Percentiles rank a stretch among this genome's conserved stretches.
Evolutionary conservation across 2,888 invertebrate genomes (phyloP).

Genomic region (Pheosia gnoma): DNA sequence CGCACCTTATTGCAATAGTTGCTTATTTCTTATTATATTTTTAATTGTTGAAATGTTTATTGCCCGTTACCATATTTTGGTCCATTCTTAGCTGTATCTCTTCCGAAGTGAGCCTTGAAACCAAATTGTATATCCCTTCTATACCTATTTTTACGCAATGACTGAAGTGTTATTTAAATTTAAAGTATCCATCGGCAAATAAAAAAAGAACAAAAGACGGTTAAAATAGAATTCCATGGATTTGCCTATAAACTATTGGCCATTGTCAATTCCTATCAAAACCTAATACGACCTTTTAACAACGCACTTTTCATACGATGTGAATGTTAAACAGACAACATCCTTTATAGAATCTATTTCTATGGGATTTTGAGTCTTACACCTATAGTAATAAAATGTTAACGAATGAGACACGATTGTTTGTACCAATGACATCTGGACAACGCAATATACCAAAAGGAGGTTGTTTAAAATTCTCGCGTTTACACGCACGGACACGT

Average conservation of each 20-base stretch:
- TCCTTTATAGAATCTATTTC: slow-evolving; percentile 35
- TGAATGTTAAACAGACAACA: slow-evolving; percentile 67
- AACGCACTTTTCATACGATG: slow-evolving; percentile 66
- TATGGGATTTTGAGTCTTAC: slow-evolving; percentile 54
- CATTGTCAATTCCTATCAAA: slow-evolving; percentile 67
- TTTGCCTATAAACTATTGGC: slow-evolving; percentile 45
- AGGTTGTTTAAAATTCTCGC: slow-evolving; percentile 81
- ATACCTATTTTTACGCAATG: neutral
- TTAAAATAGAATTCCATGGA: slow-evolving; percentile 51
- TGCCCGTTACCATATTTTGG: no score
- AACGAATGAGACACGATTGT: slow-evolving; percentile 55
- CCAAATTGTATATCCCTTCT: no score
- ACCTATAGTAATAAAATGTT: slow-evolving; percentile 46
- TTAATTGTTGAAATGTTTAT: neutral
- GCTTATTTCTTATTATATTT: neutral
- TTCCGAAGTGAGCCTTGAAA: no score
- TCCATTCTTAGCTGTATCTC: no score
- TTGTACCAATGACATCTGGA: slow-evolving; percentile 72
- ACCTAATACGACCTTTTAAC: slow-evolving; percentile 70
- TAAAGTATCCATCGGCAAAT: neutral
- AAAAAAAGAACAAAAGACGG: slow-evolving; percentile 41
- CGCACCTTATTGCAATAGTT: neutral
- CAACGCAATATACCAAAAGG: slow-evolving; percentile 71
- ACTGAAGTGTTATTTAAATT: neutral
- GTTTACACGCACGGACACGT: slow-evolving; percentile 67